Evolutionary conservation across 2,888 invertebrate species (phyloP).

Genomic region (Julus scandinavius): DNA sequence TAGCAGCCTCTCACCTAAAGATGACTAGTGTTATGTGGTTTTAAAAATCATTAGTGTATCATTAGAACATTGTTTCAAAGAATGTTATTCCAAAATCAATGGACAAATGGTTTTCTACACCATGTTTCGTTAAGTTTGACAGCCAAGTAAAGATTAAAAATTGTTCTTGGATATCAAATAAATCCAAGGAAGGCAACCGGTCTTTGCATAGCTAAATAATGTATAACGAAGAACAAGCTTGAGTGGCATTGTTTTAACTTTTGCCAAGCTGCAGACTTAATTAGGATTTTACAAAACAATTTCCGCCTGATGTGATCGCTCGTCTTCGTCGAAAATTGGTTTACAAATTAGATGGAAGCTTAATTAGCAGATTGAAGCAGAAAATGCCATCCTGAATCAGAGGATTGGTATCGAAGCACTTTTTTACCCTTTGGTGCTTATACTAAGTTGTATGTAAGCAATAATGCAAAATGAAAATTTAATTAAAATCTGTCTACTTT

Average conservation of each 20-base stretch:
- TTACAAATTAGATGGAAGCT: slow-evolving; percentile 24
- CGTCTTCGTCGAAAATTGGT: not conserved
- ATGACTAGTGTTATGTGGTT: no score
- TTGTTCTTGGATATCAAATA: no score
- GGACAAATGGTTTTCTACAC: no score
- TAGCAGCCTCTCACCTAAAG: no score
- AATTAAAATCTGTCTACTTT: slow-evolving; percentile 11
- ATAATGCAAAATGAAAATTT: not conserved
- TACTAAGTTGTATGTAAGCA: not conserved
- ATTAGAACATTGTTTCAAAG: no score
- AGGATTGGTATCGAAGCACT: not conserved
- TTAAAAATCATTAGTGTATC: no score
- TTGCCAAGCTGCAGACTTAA: not conserved
- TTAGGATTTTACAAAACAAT: not conserved
- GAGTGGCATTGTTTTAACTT: slow-evolving; percentile 14
- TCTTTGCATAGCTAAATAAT: not conserved
- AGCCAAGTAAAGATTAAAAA: no score
- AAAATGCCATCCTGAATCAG: not conserved
- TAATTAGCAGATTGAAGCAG: not conserved
- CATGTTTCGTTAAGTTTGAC: no score
- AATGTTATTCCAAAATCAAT: no score
- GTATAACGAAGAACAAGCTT: not conserved
- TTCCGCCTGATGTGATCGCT: not conserved
- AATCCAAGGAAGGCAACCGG: not conserved
- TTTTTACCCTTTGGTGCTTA: not conserved